Conservation (phyloP, 2,888 invertebrate genomes). For the Drosophila imparisetae region DNA sequence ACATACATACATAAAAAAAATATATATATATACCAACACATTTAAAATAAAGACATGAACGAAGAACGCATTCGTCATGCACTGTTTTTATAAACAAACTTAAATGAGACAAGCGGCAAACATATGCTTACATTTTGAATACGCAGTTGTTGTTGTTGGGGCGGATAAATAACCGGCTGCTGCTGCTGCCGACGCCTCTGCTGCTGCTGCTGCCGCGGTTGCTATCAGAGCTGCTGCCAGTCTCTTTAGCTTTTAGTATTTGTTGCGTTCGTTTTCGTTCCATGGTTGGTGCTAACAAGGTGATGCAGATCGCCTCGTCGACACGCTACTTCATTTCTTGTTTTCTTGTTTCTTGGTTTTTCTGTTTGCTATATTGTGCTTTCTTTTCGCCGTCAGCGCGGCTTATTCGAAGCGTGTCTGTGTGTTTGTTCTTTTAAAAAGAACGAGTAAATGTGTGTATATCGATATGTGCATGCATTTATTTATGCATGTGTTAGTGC, state of each 20-base stretch:
- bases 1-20: neutral
- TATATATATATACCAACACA: neutral
- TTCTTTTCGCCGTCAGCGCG: constrained; percentile 52
- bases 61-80: constrained; percentile 17
- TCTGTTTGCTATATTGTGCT: constrained; percentile 56
- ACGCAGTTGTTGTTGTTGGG: constrained; percentile 32
- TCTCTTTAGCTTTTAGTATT: constrained; percentile 55
- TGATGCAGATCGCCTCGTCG: constrained; percentile 75
- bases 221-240: constrained; percentile 8
- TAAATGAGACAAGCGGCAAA: constrained; percentile 32
- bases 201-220: constrained; percentile 52
- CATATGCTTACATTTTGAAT: constrained; percentile 41
- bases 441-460: constrained; percentile 24
- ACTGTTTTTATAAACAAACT: constrained; percentile 48
- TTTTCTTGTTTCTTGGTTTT: constrained; percentile 27
- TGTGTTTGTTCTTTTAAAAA: constrained; percentile 26
- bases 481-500: neutral
- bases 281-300: constrained; percentile 75
- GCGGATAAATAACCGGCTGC: constrained; percentile 70
- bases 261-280: constrained; percentile 27
- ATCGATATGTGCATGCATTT: constrained; percentile 5
- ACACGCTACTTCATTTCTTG: constrained; percentile 75
- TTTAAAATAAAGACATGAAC: constrained; percentile 1
- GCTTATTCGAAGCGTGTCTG: constrained; percentile 13
- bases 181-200: constrained; percentile 42